Conservation (phyloP, 2,113 vertebrate genomes). For the Hydropotes inermis region DNA sequence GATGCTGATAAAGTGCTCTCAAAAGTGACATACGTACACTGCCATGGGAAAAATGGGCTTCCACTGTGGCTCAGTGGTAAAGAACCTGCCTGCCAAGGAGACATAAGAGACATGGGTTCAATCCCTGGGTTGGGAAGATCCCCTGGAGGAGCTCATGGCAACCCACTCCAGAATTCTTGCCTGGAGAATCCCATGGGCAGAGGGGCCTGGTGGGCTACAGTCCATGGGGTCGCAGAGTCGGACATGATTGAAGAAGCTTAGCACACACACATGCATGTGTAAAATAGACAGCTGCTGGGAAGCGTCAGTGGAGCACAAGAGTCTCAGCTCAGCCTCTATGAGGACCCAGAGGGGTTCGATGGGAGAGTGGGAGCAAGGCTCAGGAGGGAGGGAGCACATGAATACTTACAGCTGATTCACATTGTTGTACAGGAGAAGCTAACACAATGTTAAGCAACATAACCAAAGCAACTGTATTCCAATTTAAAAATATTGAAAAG, state of each 20-base stretch:
- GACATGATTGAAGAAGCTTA: neutral
- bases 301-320: neutral
- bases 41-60: neutral
- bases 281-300: neutral
- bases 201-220: neutral
- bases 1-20: neutral
- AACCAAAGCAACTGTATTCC: neutral
- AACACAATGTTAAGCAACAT: neutral
- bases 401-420: neutral
- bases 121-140: neutral
- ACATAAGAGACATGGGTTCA: neutral
- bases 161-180: neutral
- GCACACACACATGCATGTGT: accelerated
- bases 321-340: neutral
- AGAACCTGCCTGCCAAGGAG: neutral
- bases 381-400: neutral
- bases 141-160: neutral
- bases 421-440: neutral
- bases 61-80: neutral
- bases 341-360: neutral
- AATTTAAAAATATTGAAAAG: neutral
- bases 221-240: neutral
- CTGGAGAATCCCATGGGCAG: neutral
- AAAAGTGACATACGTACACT: neutral
- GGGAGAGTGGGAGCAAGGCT: neutral